A percentile compares a stretch with the other conserved stretches of the same genome.
Evolutionary conservation across 2,113 vertebrate species (phyloP).

Genomic region (Chloroceryle aenea): DNA sequence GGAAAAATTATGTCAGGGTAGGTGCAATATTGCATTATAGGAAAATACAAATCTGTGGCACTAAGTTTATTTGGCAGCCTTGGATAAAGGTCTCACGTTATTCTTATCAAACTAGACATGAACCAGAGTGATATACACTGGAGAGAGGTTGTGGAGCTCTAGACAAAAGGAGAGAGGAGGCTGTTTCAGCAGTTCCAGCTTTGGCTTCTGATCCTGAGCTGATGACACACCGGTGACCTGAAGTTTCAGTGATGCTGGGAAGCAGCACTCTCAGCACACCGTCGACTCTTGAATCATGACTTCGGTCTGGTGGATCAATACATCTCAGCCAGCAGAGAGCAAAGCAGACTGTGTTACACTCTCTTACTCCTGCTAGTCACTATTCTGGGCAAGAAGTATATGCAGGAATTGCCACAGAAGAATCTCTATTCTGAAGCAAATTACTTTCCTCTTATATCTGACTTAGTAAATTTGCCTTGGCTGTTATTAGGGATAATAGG

Average conservation of each 20-base stretch:
- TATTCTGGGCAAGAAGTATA: background rate
- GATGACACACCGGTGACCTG: background rate
- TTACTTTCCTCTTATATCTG: background rate
- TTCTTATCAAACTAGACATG: background rate
- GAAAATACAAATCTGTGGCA: background rate
- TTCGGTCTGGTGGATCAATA: rapidly evolving
- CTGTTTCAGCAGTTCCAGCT: background rate
- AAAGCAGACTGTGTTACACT: background rate
- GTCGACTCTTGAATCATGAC: background rate
- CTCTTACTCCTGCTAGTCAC: background rate
- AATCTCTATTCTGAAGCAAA: background rate
- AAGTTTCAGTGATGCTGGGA: background rate
- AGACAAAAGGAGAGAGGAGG: background rate
- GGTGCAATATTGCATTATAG: background rate
- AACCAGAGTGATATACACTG: background rate
- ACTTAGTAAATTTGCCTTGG: background rate
- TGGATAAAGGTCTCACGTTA: background rate
- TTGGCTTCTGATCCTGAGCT: background rate
- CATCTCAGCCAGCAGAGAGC: background rate
- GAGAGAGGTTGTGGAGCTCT: background rate
- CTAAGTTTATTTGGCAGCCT: background rate
- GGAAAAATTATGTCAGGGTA: background rate
- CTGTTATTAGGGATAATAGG: background rate
- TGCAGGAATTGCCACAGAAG: background rate
- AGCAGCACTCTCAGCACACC: background rate